phyloP scores from a whole-genome alignment of 2,888 invertebrate genomes.

The Liposcelis brunnea region DNA sequence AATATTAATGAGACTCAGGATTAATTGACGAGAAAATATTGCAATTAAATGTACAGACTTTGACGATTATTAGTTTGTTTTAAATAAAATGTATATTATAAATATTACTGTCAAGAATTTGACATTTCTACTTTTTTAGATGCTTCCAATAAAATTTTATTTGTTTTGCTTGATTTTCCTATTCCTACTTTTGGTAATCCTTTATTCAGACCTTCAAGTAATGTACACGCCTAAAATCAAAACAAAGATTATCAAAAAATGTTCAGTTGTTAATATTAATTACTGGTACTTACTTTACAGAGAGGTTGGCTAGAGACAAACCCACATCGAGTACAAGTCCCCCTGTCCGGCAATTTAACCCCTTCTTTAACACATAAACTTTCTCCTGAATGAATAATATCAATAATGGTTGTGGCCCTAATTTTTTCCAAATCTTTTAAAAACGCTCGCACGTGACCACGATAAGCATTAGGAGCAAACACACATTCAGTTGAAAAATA shows the following conservation, averaged over 20 bases:
- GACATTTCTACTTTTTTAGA: conserved; percentile 5
- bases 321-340: conserved; percentile 68
- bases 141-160: conserved; percentile 41
- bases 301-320: conserved; percentile 83
- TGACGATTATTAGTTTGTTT: too few relatives aligned
- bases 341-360: conserved; percentile 63
- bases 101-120: too few relatives aligned
- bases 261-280: conserved; percentile 18
- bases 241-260: not conserved
- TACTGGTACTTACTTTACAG: conserved; percentile 50
- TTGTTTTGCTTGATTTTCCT: conserved; percentile 69
- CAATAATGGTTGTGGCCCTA: conserved; percentile 78
- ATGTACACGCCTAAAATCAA: conserved; percentile 52
- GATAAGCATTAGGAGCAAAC: conserved; percentile 95
- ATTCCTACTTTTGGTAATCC: conserved; percentile 83
- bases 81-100: too few relatives aligned
- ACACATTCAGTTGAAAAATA: conserved; percentile 99
- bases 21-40: too few relatives aligned
- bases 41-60: too few relatives aligned
- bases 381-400: conserved; percentile 86
- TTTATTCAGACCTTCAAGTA: conserved; percentile 87
- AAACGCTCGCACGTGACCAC: conserved; percentile 76
- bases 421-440: conserved; percentile 92
- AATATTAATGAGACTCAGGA: too few relatives aligned
- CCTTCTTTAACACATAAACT: conserved; percentile 64